phyloP scores from a whole-genome alignment of 2,888 invertebrate genomes.

The Conops quadrifasciatus region DNA sequence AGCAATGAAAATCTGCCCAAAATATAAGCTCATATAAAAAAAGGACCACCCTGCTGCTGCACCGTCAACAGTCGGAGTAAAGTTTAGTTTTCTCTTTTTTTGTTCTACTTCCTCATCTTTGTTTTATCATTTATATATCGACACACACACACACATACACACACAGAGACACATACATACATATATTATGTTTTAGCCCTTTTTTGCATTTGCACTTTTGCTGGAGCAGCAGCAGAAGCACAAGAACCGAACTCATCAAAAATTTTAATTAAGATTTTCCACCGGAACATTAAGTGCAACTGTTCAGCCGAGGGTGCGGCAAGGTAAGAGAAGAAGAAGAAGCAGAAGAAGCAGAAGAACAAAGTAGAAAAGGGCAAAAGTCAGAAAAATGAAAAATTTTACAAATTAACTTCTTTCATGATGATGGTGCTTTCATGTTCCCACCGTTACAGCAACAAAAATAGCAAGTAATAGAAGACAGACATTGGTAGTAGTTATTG shows the following conservation, averaged over 20 bases:
- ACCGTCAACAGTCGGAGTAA: no score
- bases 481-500: not conserved
- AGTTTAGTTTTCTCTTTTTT: conserved; percentile 2
- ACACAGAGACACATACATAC: no score
- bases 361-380: conserved; percentile 10
- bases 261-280: conserved; percentile 36
- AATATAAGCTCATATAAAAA: no score
- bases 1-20: no score
- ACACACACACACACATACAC: no score
- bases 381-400: conserved; percentile 32
- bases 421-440: not conserved
- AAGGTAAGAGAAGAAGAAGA: not conserved
- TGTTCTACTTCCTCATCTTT: not conserved
- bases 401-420: conserved; percentile 34
- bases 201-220: conserved; percentile 2
- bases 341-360: not conserved
- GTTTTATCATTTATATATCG: not conserved
- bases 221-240: not conserved
- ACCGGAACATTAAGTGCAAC: conserved; percentile 30
- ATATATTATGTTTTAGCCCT: not conserved
- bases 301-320: no score
- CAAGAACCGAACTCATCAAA: conserved; percentile 29
- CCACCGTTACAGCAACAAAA: not conserved
- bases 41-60: no score
- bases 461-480: not conserved